Percentiles rank a stretch among this genome's conserved stretches.
phyloP scores from a whole-genome alignment of 2,113 vertebrate genomes.

The Melanotaenia duboulayi region DNA sequence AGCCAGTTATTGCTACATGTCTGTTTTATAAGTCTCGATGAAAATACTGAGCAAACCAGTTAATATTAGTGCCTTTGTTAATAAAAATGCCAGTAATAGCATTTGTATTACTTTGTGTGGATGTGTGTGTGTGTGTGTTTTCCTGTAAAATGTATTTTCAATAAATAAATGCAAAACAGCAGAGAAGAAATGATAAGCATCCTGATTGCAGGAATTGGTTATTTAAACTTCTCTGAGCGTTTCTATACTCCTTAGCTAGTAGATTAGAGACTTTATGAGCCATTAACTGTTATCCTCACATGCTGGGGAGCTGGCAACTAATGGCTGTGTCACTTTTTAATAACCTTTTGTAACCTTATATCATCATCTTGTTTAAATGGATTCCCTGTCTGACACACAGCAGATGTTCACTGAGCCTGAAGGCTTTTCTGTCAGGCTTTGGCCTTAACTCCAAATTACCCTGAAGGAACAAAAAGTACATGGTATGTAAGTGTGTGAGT shows the following conservation, averaged over 20 bases:
- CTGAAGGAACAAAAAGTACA: conserved; percentile 16
- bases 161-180: conserved; percentile 25
- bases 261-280: background rate
- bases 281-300: background rate
- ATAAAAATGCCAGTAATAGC: background rate
- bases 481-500: background rate
- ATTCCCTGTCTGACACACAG: conserved; percentile 12
- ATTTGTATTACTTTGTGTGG: conserved; percentile 6
- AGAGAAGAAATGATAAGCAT: too few species aligned
- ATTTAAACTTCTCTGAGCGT: background rate
- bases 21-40: background rate
- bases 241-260: background rate
- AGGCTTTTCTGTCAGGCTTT: conserved; percentile 40
- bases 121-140: conserved; percentile 25
- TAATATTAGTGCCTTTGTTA: conserved; percentile 39
- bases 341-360: conserved; percentile 42
- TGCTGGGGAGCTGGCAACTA: conserved; percentile 9
- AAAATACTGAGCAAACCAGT: background rate
- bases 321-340: conserved; percentile 27
- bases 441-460: conserved; percentile 18
- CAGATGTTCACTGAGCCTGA: conserved; percentile 7
- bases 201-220: too few species aligned
- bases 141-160: conserved; percentile 29
- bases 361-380: conserved; percentile 28
- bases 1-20: background rate